phyloP scores from a whole-genome alignment of 1,140 invertebrate species.

The Bombus difficillimus region DNA sequence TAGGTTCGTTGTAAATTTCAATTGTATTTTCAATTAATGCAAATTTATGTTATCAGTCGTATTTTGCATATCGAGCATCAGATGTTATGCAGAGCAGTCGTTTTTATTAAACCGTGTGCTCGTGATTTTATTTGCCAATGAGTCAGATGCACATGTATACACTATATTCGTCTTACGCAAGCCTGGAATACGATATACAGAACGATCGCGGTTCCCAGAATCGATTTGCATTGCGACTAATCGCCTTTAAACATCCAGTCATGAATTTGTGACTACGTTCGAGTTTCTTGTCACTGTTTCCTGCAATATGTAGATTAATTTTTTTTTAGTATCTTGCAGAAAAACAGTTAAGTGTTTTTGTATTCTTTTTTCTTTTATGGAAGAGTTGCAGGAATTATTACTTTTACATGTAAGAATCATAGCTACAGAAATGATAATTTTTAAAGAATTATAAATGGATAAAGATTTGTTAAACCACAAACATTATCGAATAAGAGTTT shows the following conservation, averaged over 20 bases:
- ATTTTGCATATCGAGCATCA: background rate
- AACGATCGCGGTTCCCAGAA: conserved; percentile 43
- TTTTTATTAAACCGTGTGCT: background rate
- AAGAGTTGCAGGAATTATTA: no score
- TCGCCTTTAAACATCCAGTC: background rate
- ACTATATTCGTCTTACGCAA: conserved; percentile 40
- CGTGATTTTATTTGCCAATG: conserved; percentile 27
- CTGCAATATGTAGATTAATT: no score
- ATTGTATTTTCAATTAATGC: background rate
- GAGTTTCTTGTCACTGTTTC: background rate
- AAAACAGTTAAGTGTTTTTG: background rate
- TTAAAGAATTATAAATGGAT: no score
- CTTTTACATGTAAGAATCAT: no score
- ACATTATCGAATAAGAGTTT: no score
- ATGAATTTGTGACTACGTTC: background rate
- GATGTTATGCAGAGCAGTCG: background rate
- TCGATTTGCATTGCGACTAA: conserved; percentile 26
- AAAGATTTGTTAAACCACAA: no score
- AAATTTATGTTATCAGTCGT: background rate
- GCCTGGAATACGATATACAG: background rate
- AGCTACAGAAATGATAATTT: no score
- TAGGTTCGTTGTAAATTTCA: no score
- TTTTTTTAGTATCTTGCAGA: background rate
- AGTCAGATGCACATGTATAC: conserved; percentile 14
- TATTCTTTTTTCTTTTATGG: background rate